A percentile compares a stretch with the other conserved stretches of the same genome.
These are phyloP conservation scores for Cephus cinctus DNA, from an alignment of 1,140 invertebrate genomes.

Conservation along the genomic window DNA sequence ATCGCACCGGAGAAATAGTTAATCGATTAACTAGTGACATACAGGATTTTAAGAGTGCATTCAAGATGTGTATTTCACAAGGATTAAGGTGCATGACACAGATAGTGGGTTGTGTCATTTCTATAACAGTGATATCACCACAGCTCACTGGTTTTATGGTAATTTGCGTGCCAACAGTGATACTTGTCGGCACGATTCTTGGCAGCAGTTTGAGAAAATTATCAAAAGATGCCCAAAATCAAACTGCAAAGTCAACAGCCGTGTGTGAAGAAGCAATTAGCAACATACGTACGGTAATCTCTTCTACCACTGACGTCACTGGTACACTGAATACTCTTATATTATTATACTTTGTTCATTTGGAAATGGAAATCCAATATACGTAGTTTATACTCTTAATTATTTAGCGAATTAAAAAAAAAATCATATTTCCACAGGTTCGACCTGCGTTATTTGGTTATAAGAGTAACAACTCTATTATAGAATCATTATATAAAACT, in stretches of 20 bases:
- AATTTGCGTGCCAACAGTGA: conserved; percentile 78
- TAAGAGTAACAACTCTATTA: too few relatives aligned
- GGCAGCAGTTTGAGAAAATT: conserved; percentile 71
- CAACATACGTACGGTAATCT: conserved; percentile 80
- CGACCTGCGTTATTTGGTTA: too few relatives aligned
- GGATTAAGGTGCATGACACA: conserved; percentile 83
- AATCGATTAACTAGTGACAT: conserved; percentile 90
- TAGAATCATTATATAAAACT: too few relatives aligned
- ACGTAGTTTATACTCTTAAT: too few relatives aligned
- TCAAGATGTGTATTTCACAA: conserved; percentile 88
- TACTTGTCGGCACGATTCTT: conserved; percentile 73
- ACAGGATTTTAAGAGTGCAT: conserved; percentile 96
- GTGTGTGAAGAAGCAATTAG: conserved; percentile 91
- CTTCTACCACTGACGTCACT: conserved; percentile 27
- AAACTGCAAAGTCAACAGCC: conserved; percentile 80
- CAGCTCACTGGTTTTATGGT: conserved; percentile 82
- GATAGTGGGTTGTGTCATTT: conserved; percentile 76
- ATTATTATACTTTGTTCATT: too few relatives aligned
- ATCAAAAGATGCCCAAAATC: conserved; percentile 70
- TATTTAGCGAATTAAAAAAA: too few relatives aligned
- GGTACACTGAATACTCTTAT: too few relatives aligned
- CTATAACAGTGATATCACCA: conserved; percentile 82
- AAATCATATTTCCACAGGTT: too few relatives aligned
- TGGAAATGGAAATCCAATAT: too few relatives aligned
- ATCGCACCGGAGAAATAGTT: conserved; percentile 88